Base-by-base conservation (phyloP, 2,888 invertebrate genomes). In the Dendrolimus houi region DNA sequence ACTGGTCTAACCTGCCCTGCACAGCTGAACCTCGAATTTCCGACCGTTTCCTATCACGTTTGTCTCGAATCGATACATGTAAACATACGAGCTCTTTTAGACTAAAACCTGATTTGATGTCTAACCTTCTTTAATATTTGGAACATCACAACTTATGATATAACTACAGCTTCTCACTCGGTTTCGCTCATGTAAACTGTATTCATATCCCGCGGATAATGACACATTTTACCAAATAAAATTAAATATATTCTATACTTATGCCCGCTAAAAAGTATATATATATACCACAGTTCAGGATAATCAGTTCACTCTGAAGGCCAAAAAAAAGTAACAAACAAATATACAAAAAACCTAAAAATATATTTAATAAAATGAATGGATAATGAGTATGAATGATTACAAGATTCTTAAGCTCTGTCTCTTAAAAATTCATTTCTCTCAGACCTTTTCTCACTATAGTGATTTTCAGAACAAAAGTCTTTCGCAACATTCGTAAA, bases 1-100 rank as follows among this genome's bases (percentile, higher is more conserved):
- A 90, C 90, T 88, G 89, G 90, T 90, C 89, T 90, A 90, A 90
- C 89, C 89, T 88, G 90, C 90, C 88, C 85, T 82, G 86, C 81
- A 81, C 80, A 78, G 76, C 83, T 81, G 82, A 87, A 85, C 87
- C 84, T 83, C 87, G 78, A 88, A 88, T 87, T 85, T 85, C 86
- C 83, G 79, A 85, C 77, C 76, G 79, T 85, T 85, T 83, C 78
- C 88, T 87, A 88, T 85, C 84, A 79, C 71, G 82, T 78, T 83
- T 73, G 77, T 78, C 76, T 76, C 77, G 75, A 74, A 70, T 66
- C 72, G 70, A 77, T 74, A 79, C 68, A 74, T 74, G 69, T 75
- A 69, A 72, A 75, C 74, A 74, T 64, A 72, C 70, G 60, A 73
- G 72, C 69, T 71, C 75, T 70, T 77, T 78, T 77, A 71, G 68